A percentile compares a stretch with the other conserved stretches of the same genome.
Conservation (phyloP, 2,888 invertebrate species). For the Crematogaster levior region DNA sequence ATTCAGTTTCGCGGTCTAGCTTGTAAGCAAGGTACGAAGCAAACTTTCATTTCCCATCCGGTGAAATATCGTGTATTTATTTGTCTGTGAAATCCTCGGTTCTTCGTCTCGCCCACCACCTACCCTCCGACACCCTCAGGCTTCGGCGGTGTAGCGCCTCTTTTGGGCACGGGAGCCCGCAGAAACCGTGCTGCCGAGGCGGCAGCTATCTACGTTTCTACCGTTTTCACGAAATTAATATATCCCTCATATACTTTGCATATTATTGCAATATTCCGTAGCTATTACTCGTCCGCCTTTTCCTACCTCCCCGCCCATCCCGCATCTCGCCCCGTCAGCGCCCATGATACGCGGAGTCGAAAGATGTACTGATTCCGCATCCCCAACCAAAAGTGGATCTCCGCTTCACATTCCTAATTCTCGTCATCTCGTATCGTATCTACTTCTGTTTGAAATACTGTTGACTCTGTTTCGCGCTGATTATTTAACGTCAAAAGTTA, state of each 20-base stretch:
- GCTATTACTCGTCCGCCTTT: conserved; percentile 83
- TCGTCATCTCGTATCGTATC: conserved; percentile 43
- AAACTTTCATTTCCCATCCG: conserved; percentile 84
- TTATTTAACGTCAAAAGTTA: conserved; percentile 30
- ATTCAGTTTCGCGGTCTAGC: conserved; percentile 81
- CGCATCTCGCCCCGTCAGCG: conserved; percentile 54
- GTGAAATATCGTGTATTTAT: conserved; percentile 85
- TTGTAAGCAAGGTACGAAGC: conserved; percentile 78
- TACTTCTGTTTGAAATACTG: conserved; percentile 45
- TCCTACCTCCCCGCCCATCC: conserved; percentile 64
- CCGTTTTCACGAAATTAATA: conserved; percentile 85
- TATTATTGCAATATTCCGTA: conserved; percentile 85
- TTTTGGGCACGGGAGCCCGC: conserved; percentile 79
- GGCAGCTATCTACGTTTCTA: conserved; percentile 81
- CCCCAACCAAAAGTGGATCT: conserved; percentile 70
- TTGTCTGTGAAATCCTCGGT: conserved; percentile 83
- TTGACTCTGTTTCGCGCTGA: conserved; percentile 26
- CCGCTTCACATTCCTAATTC: conserved; percentile 42
- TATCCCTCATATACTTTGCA: conserved; percentile 86
- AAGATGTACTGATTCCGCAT: conserved; percentile 71
- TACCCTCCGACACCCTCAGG: conserved; percentile 67
- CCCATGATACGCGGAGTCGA: conserved; percentile 55
- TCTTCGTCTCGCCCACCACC: conserved; percentile 78
- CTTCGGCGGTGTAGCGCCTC: conserved; percentile 74
- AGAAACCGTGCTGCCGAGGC: conserved; percentile 70